These are phyloP conservation scores for Toxotes lorentzi DNA, from an alignment of 2,797 vertebrate genomes.

Conservation along the genomic window DNA sequence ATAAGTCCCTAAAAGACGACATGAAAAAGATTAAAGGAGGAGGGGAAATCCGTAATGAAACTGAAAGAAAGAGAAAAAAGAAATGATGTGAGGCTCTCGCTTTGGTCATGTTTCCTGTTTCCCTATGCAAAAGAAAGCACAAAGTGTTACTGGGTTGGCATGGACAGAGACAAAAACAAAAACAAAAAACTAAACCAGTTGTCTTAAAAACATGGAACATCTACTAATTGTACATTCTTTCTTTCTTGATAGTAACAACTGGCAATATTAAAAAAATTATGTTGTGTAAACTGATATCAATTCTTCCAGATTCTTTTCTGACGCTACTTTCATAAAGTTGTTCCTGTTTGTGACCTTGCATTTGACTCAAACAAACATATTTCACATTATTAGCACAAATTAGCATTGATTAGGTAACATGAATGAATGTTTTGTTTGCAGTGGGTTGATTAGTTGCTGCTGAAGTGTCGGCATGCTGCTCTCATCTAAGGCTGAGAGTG, in stretches of 20 bases:
- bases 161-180: neutral
- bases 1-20: slow-evolving; percentile 4
- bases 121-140: neutral
- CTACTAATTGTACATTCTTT: neutral
- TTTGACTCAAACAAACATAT: neutral
- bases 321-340: too few relatives aligned
- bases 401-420: neutral
- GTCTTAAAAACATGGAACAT: neutral
- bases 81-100: neutral
- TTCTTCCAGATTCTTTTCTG: neutral
- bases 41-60: neutral
- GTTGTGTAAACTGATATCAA: neutral
- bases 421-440: slow-evolving; percentile 12
- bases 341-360: neutral
- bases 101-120: slow-evolving; percentile 41
- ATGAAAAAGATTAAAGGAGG: neutral
- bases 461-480: neutral
- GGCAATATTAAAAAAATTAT: neutral
- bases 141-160: neutral
- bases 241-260: neutral
- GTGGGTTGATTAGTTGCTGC: neutral
- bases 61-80: slow-evolving; percentile 6
- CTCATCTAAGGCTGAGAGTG: neutral
- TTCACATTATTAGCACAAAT: neutral
- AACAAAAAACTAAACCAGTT: neutral